Evolutionary conservation across 92 coral and sea anemone genomes (phyloP).

Genomic region (Palythoa grandis): DNA sequence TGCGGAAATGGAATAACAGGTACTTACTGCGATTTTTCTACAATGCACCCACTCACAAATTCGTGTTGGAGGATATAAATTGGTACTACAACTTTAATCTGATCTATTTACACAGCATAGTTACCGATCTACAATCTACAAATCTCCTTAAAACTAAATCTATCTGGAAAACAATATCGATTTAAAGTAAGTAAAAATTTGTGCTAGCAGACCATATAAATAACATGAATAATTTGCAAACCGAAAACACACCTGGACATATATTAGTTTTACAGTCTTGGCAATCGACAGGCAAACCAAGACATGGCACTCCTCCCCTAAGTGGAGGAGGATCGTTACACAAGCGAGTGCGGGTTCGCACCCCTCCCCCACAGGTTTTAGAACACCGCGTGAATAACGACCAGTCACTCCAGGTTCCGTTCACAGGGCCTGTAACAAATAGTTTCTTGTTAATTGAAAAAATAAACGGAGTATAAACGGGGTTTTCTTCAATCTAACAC

Average conservation of each 20-base stretch:
- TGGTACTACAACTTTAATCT: no score
- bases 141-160: neutral
- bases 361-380: conserved; percentile 13
- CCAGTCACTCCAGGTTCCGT: conserved; percentile 14
- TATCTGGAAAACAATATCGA: no score
- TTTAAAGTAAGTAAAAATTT: no score
- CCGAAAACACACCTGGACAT: conserved; percentile 1
- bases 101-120: neutral
- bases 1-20: no score
- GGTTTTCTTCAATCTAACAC: no score
- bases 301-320: neutral
- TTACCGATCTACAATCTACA: neutral
- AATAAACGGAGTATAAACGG: no score
- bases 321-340: conserved; percentile 2
- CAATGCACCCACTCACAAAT: no score
- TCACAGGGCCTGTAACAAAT: neutral
- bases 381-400: neutral
- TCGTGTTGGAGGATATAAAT: no score
- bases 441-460: no score
- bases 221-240: neutral
- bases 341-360: conserved; percentile 2
- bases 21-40: no score
- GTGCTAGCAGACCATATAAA: neutral
- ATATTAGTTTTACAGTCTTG: neutral
- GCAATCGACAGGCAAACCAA: conserved; percentile 12